phyloP scores from a whole-genome alignment of 2,888 invertebrate genomes.

The Buathra laborator region DNA sequence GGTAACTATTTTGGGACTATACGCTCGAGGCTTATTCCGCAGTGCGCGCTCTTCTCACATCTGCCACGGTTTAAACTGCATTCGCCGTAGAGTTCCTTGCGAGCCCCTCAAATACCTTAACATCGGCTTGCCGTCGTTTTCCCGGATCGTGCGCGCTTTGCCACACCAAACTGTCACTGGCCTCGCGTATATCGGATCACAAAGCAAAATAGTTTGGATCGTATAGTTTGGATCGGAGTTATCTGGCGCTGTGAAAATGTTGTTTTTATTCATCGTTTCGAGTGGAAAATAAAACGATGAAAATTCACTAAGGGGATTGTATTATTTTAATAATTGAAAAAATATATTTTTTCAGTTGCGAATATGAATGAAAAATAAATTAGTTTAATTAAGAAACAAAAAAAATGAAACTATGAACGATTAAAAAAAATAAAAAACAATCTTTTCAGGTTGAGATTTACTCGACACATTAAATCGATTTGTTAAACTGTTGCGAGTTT shows the following conservation, averaged over 20 bases:
- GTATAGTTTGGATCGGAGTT: background rate
- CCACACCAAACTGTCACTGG: slow-evolving; percentile 17
- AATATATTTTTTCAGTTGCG: too few relatives aligned
- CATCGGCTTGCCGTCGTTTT: slow-evolving; percentile 25
- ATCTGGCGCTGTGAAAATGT: background rate
- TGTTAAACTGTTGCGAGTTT: too few relatives aligned
- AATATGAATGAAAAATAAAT: too few relatives aligned
- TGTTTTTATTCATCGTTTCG: background rate
- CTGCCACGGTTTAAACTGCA: slow-evolving; percentile 61
- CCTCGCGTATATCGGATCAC: background rate
- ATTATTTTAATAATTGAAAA: too few relatives aligned
- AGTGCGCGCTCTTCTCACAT: slow-evolving; percentile 54
- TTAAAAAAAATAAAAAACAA: too few relatives aligned
- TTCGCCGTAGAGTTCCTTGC: slow-evolving; percentile 53
- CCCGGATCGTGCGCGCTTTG: background rate
- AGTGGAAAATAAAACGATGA: too few relatives aligned
- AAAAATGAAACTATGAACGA: too few relatives aligned
- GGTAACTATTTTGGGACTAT: slow-evolving; percentile 62
- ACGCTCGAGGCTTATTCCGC: slow-evolving; percentile 46
- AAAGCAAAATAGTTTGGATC: background rate
- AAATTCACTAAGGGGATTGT: too few relatives aligned
- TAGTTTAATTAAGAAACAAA: too few relatives aligned
- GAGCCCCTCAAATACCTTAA: slow-evolving; percentile 60
- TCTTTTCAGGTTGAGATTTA: too few relatives aligned
- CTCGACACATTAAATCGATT: too few relatives aligned